Conservation (phyloP, 2,797 vertebrate species). For the Gymnoscopelus microlampas region DNA sequence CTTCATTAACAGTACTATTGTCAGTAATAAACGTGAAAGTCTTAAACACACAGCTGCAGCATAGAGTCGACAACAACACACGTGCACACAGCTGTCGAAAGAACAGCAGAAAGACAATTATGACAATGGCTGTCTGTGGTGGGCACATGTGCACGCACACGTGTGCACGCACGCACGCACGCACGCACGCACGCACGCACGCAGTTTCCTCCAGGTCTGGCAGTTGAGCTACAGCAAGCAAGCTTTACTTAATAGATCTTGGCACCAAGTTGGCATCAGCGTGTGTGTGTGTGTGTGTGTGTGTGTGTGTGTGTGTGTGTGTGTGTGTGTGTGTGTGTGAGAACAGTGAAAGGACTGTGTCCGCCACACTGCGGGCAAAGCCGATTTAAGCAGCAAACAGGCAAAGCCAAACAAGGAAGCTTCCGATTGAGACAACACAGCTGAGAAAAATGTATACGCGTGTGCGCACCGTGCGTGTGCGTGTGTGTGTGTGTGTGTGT, state of each 20-base stretch:
- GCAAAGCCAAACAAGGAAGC: constrained; percentile 73
- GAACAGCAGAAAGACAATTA: too few relatives aligned
- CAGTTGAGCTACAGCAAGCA: constrained; percentile 65
- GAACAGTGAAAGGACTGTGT: constrained; percentile 76
- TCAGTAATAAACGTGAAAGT: too few relatives aligned
- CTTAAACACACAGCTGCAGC: too few relatives aligned
- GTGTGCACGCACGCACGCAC: too few relatives aligned
- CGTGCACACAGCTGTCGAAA: too few relatives aligned
- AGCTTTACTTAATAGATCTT: constrained; percentile 81
- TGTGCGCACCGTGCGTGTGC: constrained; percentile 14
- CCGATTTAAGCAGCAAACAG: constrained; percentile 72
- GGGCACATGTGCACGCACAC: too few relatives aligned
- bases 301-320: too few relatives aligned
- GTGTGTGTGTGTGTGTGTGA: not conserved
- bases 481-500: constrained; percentile 18
- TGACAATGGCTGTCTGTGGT: too few relatives aligned
- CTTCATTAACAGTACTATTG: too few relatives aligned
- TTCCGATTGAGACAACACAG: constrained; percentile 73
- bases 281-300: constrained; percentile 31
- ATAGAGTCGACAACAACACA: too few relatives aligned
- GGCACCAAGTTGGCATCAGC: constrained; percentile 77
- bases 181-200: constrained; percentile 22
- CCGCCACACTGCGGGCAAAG: constrained; percentile 72
- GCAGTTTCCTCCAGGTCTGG: constrained; percentile 53
- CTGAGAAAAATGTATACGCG: constrained; percentile 11